A percentile compares a stretch with the other conserved stretches of the same genome.
These are phyloP conservation scores for Hirtodrosophila histrioides DNA, from an alignment of 2,888 invertebrate genomes.

Conservation along the genomic window DNA sequence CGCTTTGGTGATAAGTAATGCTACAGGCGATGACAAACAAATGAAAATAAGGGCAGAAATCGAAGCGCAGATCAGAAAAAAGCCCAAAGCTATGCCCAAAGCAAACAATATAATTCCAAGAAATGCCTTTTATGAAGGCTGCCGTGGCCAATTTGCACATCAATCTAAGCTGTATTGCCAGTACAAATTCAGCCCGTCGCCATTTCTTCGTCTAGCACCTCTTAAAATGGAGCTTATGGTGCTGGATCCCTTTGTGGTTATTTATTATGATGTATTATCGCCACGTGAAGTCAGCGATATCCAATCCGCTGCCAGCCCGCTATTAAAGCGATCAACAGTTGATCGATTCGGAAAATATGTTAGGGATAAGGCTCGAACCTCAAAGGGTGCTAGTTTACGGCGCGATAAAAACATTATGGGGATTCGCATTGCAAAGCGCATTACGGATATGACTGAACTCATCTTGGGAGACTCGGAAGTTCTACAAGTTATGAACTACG, in stretches of 20 bases:
- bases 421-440: constrained; percentile 57
- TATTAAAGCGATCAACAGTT: constrained; percentile 65
- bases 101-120: fast-evolving
- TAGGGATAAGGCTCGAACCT: constrained; percentile 71
- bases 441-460: constrained; percentile 77
- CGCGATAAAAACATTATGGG: constrained; percentile 47
- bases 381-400: constrained; percentile 75
- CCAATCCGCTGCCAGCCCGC: constrained; percentile 56
- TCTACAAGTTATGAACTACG: constrained; percentile 81
- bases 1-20: constrained; percentile 4
- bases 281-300: constrained; percentile 68
- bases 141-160: constrained; percentile 64
- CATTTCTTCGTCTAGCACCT: constrained; percentile 76
- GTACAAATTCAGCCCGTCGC: constrained; percentile 40
- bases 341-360: constrained; percentile 10
- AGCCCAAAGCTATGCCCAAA: neutral
- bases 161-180: constrained; percentile 58
- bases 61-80: neutral
- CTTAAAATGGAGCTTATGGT: constrained; percentile 75
- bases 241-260: constrained; percentile 68
- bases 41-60: constrained; percentile 18
- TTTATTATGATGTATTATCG: constrained; percentile 75
- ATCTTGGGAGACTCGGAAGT: constrained; percentile 59
- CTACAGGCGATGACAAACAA: constrained; percentile 10
- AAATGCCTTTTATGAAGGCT: constrained; percentile 52